These are phyloP conservation scores for Rosalia funebris DNA, from an alignment of 2,888 invertebrate genomes.

Conservation along the genomic window DNA sequence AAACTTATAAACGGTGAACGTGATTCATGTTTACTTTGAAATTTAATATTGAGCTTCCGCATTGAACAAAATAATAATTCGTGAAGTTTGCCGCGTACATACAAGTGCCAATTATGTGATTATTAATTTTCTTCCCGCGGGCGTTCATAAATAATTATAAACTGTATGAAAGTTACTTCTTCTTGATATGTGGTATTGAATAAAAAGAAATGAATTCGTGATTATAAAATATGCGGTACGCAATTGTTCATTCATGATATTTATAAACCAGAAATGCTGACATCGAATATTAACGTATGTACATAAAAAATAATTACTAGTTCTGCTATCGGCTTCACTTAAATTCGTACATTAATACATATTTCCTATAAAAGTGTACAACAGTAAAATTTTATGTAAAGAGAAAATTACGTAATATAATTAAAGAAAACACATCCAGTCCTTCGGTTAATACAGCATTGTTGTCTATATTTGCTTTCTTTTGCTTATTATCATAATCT, in stretches of 20 bases:
- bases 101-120: background rate
- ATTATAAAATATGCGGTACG: background rate
- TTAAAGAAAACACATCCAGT: too few species aligned
- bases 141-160: background rate
- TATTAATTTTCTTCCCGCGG: background rate
- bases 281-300: too few species aligned
- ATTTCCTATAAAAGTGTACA: too few species aligned
- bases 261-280: background rate
- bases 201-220: background rate
- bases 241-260: background rate
- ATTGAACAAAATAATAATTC: background rate
- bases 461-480: too few species aligned
- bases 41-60: background rate
- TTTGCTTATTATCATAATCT: too few species aligned
- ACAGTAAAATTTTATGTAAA: too few species aligned
- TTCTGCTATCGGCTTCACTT: too few species aligned
- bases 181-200: background rate
- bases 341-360: too few species aligned
- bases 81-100: background rate
- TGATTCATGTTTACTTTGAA: constrained; percentile 2
- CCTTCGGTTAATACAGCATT: too few species aligned
- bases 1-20: background rate
- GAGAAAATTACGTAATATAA: too few species aligned
- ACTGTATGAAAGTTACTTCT: background rate
- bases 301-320: background rate